Evolutionary conservation across 2,888 invertebrate genomes (phyloP), one percentile per base, ranked within the genome.

Genomic region (Hydriomena furcata): DNA sequence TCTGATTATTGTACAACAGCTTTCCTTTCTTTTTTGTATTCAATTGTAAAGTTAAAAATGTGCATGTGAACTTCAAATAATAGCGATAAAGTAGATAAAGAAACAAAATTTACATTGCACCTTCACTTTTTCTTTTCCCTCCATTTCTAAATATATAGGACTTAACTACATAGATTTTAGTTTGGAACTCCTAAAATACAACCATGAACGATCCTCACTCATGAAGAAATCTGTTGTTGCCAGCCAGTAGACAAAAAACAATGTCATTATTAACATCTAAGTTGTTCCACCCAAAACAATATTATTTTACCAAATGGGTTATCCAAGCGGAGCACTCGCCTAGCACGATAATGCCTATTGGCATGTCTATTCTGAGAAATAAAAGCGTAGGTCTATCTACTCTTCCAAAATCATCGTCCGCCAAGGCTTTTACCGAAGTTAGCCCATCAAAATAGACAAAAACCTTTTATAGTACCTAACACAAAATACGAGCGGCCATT

Each of bases 1-100:
- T 42, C 36, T 48, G 55, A 52, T 55, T 71, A 78, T 79, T 79
- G 79, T 79, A 76, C 71, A 61, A 52, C 43, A 60, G 74, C 81
- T 82, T 82, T 84, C 81, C 69, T 77, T 82, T 79, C 71, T 53
- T 65, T 65, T 71, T 58, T 61, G 59, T 53, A 52, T 62, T 54
- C 52, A 49, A 57, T 51, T 58, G 53, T 56, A 40, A 21, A 46
- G 25, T 23, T 43, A 49, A 35, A 42, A 43, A 52, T 38, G 42
- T 60, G 52, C 55, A 28, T 60, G 61, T 43, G 59, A 61, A 58
- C 63, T 67, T 63, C 55, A 61, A 65, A 64, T 66, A 32, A 43
- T 37, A 13, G 31, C 28, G 24, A 40, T 44, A 53, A 45, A 41
- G 25, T 30, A 44, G 43, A 34, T 32, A 41, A 37, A 13, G 23